Conservation (phyloP, 2,113 vertebrate species). For the Aegotheles bennettii region DNA sequence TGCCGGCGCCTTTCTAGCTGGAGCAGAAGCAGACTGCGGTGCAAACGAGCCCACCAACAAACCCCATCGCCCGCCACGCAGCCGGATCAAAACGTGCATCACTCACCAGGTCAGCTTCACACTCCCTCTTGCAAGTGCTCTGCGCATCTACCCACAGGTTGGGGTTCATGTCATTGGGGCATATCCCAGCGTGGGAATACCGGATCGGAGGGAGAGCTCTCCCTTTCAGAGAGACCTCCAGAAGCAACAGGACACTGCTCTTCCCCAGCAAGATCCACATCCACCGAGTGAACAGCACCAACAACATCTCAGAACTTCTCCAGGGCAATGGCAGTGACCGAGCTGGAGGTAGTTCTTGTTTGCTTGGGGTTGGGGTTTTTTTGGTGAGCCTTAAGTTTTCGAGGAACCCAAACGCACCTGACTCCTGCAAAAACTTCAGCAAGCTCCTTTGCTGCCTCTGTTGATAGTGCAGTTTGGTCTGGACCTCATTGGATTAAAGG, state of each 20-base stretch:
- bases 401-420: slow-evolving; percentile 57
- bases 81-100: not conserved
- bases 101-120: slow-evolving; percentile 91
- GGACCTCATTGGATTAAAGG: slow-evolving; percentile 68
- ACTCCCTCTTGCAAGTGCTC: slow-evolving; percentile 95
- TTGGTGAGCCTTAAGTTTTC: not conserved
- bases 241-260: slow-evolving; percentile 70
- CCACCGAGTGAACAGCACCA: slow-evolving; percentile 73
- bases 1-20: not conserved
- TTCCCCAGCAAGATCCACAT: slow-evolving; percentile 80
- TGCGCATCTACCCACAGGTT: slow-evolving; percentile 99
- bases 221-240: slow-evolving; percentile 66
- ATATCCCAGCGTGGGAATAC: slow-evolving; percentile 90
- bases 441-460: slow-evolving; percentile 37
- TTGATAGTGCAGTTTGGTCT: slow-evolving; percentile 44
- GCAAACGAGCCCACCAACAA: not conserved
- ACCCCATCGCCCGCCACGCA: not conserved
- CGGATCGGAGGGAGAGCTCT: slow-evolving; percentile 77
- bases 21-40: not conserved
- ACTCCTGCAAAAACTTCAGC: slow-evolving; percentile 29
- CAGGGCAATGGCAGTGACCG: not conserved
- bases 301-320: slow-evolving; percentile 75
- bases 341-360: slow-evolving; percentile 3
- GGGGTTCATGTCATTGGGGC: slow-evolving; percentile 98
- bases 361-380: not conserved